Evolutionary conservation across 2,797 vertebrate species (phyloP), one percentile per base, ranked within the genome.

Genomic region (Danio tinwini): DNA sequence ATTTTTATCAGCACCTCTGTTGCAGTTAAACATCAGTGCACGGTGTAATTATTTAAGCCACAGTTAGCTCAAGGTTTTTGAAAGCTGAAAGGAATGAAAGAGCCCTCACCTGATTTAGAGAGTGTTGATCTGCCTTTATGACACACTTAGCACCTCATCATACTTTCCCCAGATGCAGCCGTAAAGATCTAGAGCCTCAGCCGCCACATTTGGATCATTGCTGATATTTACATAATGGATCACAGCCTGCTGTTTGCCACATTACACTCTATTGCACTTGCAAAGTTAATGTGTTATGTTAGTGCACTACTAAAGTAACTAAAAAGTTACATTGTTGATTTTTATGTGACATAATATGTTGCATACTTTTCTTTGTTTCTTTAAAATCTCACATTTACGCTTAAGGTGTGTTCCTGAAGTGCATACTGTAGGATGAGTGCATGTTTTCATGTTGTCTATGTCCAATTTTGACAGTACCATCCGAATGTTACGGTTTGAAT

Each of bases 111-210:
- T 89, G 86, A 90, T 88, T 90, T 87, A 88, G 88, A 80, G 81
- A 84, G 84, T 93, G 89, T 86, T 89, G 91, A 87, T 90, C 87
- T 85, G 78, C 81, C 85, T 93, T 94, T 94, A 92, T 90, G 84
- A 89, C 80, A 88, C 85, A 89, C 88, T 93, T 94, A 92, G 86
- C 93, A 94, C 93, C 89, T 94, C 90, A 94, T 94, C 91, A 93
- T 80, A 85, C 86, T 74, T 29, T 88, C 90, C 88, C 90, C 93
- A 93, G 88, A 91, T 89, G 88, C 86, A 83, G 72, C 82, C 77
- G 78, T 74, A 88, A 87, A 84, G 88, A 90, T 63, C 73, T 90
- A 65, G 67, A 74, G 78, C 82, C 89, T 91, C 88, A 89, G 86
- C 74, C 86, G 80, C 80, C 85, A 91, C 89, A 88, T 82, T 85